Percentiles rank a stretch among this genome's conserved stretches.
phyloP scores from a whole-genome alignment of 2,888 invertebrate species.

The Drosophila peninsularis region DNA sequence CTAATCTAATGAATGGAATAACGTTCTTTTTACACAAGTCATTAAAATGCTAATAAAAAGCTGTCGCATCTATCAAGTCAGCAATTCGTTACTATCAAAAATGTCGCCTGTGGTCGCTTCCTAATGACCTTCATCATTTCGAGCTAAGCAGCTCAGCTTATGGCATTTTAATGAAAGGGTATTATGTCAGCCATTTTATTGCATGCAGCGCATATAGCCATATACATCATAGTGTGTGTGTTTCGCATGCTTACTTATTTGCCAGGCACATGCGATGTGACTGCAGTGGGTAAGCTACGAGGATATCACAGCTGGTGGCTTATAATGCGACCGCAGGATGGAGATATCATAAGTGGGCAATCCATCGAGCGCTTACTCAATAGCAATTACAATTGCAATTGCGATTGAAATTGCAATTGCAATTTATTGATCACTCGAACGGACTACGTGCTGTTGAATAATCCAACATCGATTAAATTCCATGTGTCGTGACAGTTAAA shows the following conservation, averaged over 20 bases:
- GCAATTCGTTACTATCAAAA: not conserved
- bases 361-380: constrained; percentile 44
- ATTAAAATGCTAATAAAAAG: not conserved
- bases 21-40: not conserved
- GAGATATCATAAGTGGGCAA: constrained; percentile 47
- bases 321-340: constrained; percentile 19
- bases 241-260: not conserved
- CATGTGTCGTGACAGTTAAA: constrained; percentile 52
- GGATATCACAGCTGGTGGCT: constrained; percentile 25
- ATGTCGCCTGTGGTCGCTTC: not conserved
- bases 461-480: constrained; percentile 30
- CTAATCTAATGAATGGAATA: not conserved
- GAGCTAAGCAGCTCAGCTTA: not conserved
- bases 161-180: constrained; percentile 17
- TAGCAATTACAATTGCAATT: constrained; percentile 63
- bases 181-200: constrained; percentile 11
- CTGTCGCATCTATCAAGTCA: not conserved
- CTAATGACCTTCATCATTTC: constrained; percentile 7
- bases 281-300: constrained; percentile 5
- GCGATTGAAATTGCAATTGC: constrained; percentile 30
- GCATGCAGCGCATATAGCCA: constrained; percentile 4
- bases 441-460: constrained; percentile 31
- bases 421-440: constrained; percentile 34
- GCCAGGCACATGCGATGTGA: constrained; percentile 40
- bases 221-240: not conserved